These are phyloP conservation scores for Papilio xuthus DNA, from an alignment of 1,140 invertebrate genomes.

Conservation along the genomic window DNA sequence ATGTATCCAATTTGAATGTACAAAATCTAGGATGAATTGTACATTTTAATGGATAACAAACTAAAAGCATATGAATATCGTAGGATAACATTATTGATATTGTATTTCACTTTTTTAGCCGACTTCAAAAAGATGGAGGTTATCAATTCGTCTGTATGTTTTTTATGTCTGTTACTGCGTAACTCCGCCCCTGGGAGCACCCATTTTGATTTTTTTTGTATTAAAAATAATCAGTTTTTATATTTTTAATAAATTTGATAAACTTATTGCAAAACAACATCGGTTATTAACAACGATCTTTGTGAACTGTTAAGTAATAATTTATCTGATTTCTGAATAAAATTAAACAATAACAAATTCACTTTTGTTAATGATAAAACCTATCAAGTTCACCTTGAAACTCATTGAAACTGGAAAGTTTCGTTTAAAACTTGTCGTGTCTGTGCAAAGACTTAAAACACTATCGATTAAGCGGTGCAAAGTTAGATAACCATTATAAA, in stretches of 20 bases:
- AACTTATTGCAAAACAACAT: too few relatives aligned
- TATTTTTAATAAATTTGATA: too few relatives aligned
- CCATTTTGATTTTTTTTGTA: too few relatives aligned
- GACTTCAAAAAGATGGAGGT: too few relatives aligned
- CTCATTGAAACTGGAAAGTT: background rate
- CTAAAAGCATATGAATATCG: background rate
- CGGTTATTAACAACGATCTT: background rate
- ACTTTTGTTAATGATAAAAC: background rate
- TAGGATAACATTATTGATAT: too few relatives aligned
- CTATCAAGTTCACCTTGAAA: background rate
- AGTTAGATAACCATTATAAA: slow-evolving; percentile 29
- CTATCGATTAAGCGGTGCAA: slow-evolving; percentile 26
- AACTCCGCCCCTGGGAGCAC: too few relatives aligned
- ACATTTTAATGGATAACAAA: background rate
- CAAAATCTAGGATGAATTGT: background rate
- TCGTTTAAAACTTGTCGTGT: background rate
- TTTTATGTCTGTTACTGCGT: too few relatives aligned
- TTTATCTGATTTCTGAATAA: too few relatives aligned
- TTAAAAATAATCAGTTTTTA: too few relatives aligned
- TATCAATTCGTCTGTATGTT: too few relatives aligned
- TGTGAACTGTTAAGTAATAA: too few relatives aligned
- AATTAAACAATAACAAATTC: background rate
- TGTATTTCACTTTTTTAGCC: too few relatives aligned
- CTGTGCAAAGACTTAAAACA: background rate
- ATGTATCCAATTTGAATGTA: slow-evolving; percentile 11